phyloP scores from a whole-genome alignment of 64 coral and sea anemone genomes.

The Stichodactyla mertensii region DNA sequence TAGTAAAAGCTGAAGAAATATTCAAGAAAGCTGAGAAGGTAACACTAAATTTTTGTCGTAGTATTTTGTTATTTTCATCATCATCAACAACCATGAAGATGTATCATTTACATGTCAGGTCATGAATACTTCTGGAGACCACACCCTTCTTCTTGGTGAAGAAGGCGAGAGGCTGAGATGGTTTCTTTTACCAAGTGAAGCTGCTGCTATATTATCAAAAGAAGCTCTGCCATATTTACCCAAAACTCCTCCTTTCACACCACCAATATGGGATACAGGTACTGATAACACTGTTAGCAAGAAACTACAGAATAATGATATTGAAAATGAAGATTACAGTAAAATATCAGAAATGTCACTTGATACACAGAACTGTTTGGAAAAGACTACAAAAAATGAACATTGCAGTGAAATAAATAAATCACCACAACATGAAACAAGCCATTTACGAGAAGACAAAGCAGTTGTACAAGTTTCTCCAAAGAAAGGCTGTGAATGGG shows the following conservation, averaged over 20 bases:
- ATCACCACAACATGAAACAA: background rate
- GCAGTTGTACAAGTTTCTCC: background rate
- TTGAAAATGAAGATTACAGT: background rate
- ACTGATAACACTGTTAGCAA: background rate
- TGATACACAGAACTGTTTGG: background rate
- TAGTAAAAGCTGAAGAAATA: conserved; percentile 31
- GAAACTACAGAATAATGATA: background rate
- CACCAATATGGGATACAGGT: conserved; percentile 34
- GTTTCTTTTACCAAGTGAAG: conserved; percentile 96
- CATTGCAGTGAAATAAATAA: background rate
- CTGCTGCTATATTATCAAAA: conserved; percentile 36
- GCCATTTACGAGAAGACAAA: background rate
- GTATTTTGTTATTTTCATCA: background rate
- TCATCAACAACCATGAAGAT: no score
- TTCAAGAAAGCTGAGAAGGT: conserved; percentile 48
- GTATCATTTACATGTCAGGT: conserved; percentile 8
- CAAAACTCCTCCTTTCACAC: conserved; percentile 58
- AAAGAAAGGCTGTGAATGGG: background rate
- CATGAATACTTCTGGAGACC: conserved; percentile 57
- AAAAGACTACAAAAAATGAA: background rate
- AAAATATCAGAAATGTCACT: background rate
- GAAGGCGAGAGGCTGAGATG: conserved; percentile 76
- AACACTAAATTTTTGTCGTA: background rate
- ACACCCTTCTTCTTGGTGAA: conserved; percentile 78
- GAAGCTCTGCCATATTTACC: conserved; percentile 32